Base-by-base conservation (phyloP, 2,888 invertebrate genomes). In the Galeopsomyia nigrocyanea region DNA sequence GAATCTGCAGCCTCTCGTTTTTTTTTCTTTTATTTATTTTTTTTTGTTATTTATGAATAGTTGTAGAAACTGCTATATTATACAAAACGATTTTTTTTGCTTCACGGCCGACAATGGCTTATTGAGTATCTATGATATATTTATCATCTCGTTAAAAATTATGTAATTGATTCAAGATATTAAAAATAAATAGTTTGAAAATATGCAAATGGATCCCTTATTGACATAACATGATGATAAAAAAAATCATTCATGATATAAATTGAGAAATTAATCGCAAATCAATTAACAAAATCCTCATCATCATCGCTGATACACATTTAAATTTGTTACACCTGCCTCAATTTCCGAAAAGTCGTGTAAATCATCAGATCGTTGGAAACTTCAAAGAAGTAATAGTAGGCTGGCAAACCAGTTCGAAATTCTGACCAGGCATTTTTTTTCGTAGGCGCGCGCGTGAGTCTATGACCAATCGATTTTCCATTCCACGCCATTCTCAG, bases 401-500 rank as follows among this genome's bases (percentile, higher is more conserved):
- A 61, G 49, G 51, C 64, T 19, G 46, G 22, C 19, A 65, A 61
- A 65, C 47, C 46, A 51, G 10, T 14, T 14, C 2, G 46, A 55
- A 60, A 64, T 55, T 68, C 26, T 60, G 61, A 73, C 65, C 62
- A 58, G 58, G 57, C 39, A 49, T 61, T 66, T 61, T 71, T 66
- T 61, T 71, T 21, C 26, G 17, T 26, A 46, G 26, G 56, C 55
- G 62, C 22, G 10, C 14, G 17, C 26, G 17, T 57, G 14, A 26
- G 17, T 50, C 31, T 61, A 69, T 66, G 65, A 69, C 68, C 68
- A 69, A 66, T 69, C 68, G 65, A 68, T 73, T 73, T 39, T 39
- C 64, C 57, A 61, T 65, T 14, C 51, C 13, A 63, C 63, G 31
- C 63, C 56, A 62, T 53, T 47, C 57, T 63, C 63, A n/a, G 6